Conservation (phyloP, 2,797 vertebrate genomes). For the Typhlichthys subterraneus region DNA sequence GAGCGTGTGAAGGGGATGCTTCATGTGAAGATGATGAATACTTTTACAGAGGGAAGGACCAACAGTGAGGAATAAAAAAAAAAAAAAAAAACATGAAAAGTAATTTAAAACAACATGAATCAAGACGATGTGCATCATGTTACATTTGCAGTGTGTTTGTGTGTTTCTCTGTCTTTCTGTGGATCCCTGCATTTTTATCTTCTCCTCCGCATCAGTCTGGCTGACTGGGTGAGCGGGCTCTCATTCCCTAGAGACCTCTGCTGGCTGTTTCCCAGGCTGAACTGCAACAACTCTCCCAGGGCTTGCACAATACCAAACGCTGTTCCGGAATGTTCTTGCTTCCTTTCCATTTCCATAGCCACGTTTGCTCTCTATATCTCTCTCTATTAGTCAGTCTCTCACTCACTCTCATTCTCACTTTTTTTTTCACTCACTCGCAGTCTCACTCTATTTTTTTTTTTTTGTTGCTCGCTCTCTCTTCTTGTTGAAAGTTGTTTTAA, state of each 20-base stretch:
- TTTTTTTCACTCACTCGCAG: neutral
- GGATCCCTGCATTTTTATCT: constrained; percentile 6
- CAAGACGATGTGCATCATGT: no score
- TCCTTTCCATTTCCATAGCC: neutral
- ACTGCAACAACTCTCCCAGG: constrained; percentile 55
- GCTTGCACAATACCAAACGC: constrained; percentile 50
- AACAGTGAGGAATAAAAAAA: neutral
- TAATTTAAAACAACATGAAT: no score
- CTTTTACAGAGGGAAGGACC: neutral
- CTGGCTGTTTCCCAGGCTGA: constrained; percentile 62
- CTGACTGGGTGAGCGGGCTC: constrained; percentile 47
- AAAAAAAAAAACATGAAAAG: no score
- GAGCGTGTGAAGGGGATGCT: neutral
- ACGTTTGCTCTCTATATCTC: constrained; percentile 4
- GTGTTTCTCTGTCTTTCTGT: constrained; percentile 17
- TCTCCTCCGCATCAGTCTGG: constrained; percentile 54
- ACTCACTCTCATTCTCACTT: neutral
- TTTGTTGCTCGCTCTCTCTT: neutral
- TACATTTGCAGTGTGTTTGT: constrained; percentile 1
- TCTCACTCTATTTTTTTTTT: neutral
- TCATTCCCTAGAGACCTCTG: constrained; percentile 44
- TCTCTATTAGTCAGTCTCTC: neutral
- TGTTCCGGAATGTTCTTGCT: constrained; percentile 44
- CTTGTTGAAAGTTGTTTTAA: constrained; percentile 1
- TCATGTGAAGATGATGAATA: neutral